phyloP scores from a whole-genome alignment of 1,140 invertebrate genomes.

The Orchestia grillus region DNA sequence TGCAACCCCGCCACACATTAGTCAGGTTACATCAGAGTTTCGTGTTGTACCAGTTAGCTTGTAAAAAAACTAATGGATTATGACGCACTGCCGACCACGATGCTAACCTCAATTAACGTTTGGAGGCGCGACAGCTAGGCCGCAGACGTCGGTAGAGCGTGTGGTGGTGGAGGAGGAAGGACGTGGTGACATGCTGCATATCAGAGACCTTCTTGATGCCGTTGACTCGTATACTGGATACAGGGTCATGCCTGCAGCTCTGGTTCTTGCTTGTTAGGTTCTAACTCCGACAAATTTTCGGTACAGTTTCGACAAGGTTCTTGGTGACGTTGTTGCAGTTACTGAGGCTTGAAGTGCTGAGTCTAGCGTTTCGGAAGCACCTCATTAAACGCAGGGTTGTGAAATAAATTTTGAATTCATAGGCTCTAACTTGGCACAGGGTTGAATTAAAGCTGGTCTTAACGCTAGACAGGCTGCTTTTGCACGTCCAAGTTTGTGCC shows the following conservation, averaged over 20 bases:
- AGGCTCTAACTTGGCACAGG: neutral
- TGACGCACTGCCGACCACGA: neutral
- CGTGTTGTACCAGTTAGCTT: constrained; percentile 18
- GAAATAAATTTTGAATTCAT: neutral
- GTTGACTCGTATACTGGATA: neutral
- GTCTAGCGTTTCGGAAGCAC: neutral
- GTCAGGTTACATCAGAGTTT: constrained; percentile 11
- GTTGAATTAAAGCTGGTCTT: neutral
- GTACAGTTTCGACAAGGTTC: neutral
- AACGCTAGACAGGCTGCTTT: neutral
- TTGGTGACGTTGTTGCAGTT: too few species aligned
- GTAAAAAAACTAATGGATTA: neutral
- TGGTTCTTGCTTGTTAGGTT: neutral
- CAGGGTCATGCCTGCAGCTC: neutral
- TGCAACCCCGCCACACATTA: neutral
- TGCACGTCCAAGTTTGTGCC: neutral
- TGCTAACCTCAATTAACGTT: constrained; percentile 16
- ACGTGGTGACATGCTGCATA: neutral
- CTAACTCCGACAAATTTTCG: neutral
- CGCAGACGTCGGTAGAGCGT: neutral
- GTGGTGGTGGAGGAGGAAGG: neutral
- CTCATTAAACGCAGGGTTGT: neutral
- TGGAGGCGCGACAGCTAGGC: neutral
- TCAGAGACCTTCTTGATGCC: neutral
- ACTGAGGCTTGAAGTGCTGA: too few species aligned